These are phyloP conservation scores for Perccottus glenii DNA, from an alignment of 2,113 vertebrate genomes.

Conservation along the genomic window DNA sequence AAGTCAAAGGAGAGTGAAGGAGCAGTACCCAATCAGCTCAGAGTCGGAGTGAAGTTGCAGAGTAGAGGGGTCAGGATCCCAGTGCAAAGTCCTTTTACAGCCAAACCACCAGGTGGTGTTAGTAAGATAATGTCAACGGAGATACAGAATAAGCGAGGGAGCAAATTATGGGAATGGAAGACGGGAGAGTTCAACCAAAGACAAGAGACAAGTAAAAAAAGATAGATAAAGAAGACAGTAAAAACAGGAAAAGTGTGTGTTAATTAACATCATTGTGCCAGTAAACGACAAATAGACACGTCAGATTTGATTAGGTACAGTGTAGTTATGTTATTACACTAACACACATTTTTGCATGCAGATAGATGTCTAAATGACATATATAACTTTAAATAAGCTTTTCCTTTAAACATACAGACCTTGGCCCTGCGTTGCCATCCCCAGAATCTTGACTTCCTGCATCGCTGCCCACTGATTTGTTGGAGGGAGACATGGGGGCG, in stretches of 20 bases:
- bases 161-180: conserved; percentile 19
- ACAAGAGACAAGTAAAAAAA: conserved; percentile 27
- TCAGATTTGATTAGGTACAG: conserved; percentile 47
- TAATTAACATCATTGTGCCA: conserved; percentile 59
- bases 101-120: conserved; percentile 90
- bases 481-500: conserved; percentile 97
- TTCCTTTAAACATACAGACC: conserved; percentile 76
- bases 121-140: conserved; percentile 81
- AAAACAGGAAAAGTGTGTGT: conserved; percentile 41
- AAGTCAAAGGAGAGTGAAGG: conserved; percentile 76
- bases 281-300: conserved; percentile 57
- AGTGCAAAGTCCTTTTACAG: conserved; percentile 98
- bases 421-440: conserved; percentile 91
- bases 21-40: conserved; percentile 97
- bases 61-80: conserved; percentile 99
- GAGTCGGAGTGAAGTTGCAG: conserved; percentile 99
- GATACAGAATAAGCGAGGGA: conserved; percentile 37
- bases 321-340: conserved; percentile 31
- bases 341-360: conserved; percentile 54
- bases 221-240: conserved; percentile 42
- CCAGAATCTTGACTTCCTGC: conserved; percentile 97
- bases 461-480: conserved; percentile 98
- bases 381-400: neutral
- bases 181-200: conserved; percentile 40
- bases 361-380: conserved; percentile 19